Base-by-base conservation (phyloP, 2,113 vertebrate species). In the Nesogale talazaci region DNA sequence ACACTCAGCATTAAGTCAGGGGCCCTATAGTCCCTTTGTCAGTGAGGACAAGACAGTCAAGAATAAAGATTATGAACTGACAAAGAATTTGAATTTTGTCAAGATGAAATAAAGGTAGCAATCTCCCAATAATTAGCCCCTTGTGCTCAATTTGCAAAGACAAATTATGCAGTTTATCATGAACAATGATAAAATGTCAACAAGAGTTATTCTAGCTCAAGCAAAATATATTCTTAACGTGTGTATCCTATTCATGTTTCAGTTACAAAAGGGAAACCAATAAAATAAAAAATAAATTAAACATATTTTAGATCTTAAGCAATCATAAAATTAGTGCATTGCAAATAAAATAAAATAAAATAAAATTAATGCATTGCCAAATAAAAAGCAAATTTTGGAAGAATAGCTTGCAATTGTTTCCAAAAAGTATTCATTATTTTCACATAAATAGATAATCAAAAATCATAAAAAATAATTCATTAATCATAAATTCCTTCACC, bases 351-450 rank as follows among this genome's bases (percentile, higher is more conserved):
- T n/a, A n/a, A n/a, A n/a, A n/a, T n/a, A n/a, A n/a, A n/a, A n/a
- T n/a, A n/a, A n/a, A n/a, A n/a, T n/a, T 36, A 82, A 86, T 36
- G 14, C 0, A 83, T 3, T 11, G 57, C 29, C 22, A 79, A 89
- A n/a, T 52, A 72, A 79, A 83, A 70, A 52, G 25, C 76, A 86
- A 86, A 90, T 84, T 74, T 83, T 92, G 15, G 42, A 19, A 92
- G 46, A 89, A 78, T 19, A 27, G 16, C 6, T 40, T 52, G 25
- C 22, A 83, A 76, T 63, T 76, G 17, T 22, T 85, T 85, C 77
- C n/a, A 70, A 22, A 82, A 84, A 80, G 17, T 22, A 38, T 75
- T 52, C 29, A 78, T 83, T 42, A 46, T 61, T 1, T 36, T 6
- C 52, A 25, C 17, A 72, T 52, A 91, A 88, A 82, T 65, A 84